Conservation (phyloP, 2,888 invertebrate genomes). For the Euphydryas editha region DNA sequence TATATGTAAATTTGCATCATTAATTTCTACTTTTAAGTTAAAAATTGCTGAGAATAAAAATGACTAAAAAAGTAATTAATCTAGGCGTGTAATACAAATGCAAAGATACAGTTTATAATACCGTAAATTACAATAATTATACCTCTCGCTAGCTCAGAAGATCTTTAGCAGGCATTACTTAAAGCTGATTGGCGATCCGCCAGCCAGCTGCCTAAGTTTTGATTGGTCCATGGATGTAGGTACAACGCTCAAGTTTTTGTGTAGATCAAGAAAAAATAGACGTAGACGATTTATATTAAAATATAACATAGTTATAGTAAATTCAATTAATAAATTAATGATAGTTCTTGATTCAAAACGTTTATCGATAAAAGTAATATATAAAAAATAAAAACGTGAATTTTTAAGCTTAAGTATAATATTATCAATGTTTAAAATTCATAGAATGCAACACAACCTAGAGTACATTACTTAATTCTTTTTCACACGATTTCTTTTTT, state of each 20-base stretch:
- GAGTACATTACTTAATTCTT: slow-evolving; percentile 19
- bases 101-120: slow-evolving; percentile 1
- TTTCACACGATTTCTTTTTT: slow-evolving; percentile 30
- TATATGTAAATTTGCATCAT: neutral
- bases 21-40: too few relatives aligned
- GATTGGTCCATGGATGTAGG: slow-evolving; percentile 22
- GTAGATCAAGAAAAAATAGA: slow-evolving; percentile 9
- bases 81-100: neutral
- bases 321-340: slow-evolving; percentile 1
- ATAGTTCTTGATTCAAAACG: neutral
- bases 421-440: slow-evolving; percentile 11
- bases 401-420: neutral
- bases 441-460: slow-evolving; percentile 9
- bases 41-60: neutral
- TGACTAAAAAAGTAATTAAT: neutral
- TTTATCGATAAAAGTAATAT: neutral
- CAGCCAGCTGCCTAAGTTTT: slow-evolving; percentile 30
- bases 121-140: slow-evolving; percentile 9
- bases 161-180: slow-evolving; percentile 13
- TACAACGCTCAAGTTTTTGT: slow-evolving; percentile 26
- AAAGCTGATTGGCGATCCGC: slow-evolving; percentile 26
- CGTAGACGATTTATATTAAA: slow-evolving; percentile 1
- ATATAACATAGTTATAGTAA: neutral
- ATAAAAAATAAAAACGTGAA: neutral
- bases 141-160: slow-evolving; percentile 1